Percentiles rank a stretch among this genome's conserved stretches.
Conservation (phyloP, 2,888 invertebrate species). For the Acanthosepion pharaonis region DNA sequence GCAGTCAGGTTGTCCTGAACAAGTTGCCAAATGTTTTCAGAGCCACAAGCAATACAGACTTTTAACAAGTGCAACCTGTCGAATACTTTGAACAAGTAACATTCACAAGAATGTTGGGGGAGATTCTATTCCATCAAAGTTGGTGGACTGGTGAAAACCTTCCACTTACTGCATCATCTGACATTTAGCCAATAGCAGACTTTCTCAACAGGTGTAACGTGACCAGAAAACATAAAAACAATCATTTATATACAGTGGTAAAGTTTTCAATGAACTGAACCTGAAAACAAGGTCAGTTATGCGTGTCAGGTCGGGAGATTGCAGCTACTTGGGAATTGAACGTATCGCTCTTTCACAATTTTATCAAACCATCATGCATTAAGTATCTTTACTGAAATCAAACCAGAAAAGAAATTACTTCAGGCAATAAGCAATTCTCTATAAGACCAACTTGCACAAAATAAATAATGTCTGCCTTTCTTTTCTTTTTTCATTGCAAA, state of each 20-base stretch:
- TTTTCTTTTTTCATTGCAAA: too few relatives aligned
- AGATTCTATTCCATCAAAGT: neutral
- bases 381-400: neutral
- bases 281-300: constrained; percentile 6
- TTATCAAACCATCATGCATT: neutral
- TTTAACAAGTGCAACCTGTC: neutral
- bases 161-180: neutral
- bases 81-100: neutral
- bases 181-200: constrained; percentile 9
- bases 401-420: neutral
- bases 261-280: neutral
- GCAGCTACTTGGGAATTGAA: neutral
- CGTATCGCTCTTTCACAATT: neutral
- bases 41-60: neutral
- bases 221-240: constrained; percentile 20
- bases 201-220: constrained; percentile 8
- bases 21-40: constrained; percentile 8
- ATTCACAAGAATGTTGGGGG: neutral
- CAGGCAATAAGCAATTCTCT: neutral
- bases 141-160: neutral
- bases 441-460: too few relatives aligned
- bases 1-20: neutral
- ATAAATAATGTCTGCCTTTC: too few relatives aligned
- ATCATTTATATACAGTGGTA: constrained; percentile 9
- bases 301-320: neutral